Evolutionary conservation across 2,797 vertebrate genomes (phyloP), one percentile per base, ranked within the genome.

Genomic region (Lepilemur ruficaudatus): DNA sequence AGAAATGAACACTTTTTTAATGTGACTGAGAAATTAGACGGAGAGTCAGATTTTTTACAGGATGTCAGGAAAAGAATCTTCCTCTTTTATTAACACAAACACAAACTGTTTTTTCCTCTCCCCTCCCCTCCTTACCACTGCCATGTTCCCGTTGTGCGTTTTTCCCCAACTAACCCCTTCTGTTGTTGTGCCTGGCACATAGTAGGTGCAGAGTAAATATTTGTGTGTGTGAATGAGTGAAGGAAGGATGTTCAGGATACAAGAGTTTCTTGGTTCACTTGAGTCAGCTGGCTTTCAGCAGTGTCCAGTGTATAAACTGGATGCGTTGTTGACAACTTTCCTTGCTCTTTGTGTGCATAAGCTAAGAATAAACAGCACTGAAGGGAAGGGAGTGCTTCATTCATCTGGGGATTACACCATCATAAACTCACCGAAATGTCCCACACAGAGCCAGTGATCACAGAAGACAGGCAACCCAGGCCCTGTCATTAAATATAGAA

Each of bases 401-500:
- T 98, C 75, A 59, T 67, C 0, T 0, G 87, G 91, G 73, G 80
- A 97, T 97, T 93, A 96, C 95, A 97, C 89, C 81, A 73, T 83
- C 4, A 52, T 97, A 90, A 97, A 96, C 96, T 96, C 84, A 67
- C 95, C 94, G 0, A 50, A 96, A 55, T 95, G 90, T 86, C 96
- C 93, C 97, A 91, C 92, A 95, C 92, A 97, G 98, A 98, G 94
- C 91, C 83, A 96, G 97, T 32, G 80, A 98, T 95, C 95, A 97
- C 93, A 97, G 95, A 86, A 97, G 95, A 94, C 94, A 89, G 96
- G 82, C 80, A 96, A 96, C 76, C 78, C 67, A 57, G 96, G 98
- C 95, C 95, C 97, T 97, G 92, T 97, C 98, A 97, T 98, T 97
- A 98, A 97, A 87, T 97, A 95, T 96, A 98, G 98, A 98, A 98